Evolutionary conservation across 1,140 invertebrate species (phyloP).

Genomic region (Drosophila nikananu): DNA sequence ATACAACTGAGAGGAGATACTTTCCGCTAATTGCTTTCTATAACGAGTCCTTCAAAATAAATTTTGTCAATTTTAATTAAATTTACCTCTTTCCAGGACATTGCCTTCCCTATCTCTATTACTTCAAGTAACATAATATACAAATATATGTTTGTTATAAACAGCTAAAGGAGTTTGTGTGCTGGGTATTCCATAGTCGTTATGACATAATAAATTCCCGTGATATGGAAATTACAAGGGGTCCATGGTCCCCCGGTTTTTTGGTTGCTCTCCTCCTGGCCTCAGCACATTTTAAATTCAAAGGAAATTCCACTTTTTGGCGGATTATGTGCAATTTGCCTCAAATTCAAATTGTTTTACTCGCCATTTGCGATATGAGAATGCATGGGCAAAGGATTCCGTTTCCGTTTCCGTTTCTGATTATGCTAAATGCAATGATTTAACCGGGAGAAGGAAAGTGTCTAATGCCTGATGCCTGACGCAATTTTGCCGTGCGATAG

Average conservation of each 20-base stretch:
- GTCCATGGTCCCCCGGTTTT: slow-evolving; percentile 28
- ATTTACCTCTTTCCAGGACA: background rate
- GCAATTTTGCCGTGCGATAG: slow-evolving; percentile 16
- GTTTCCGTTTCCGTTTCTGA: slow-evolving; percentile 31
- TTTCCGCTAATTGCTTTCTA: background rate
- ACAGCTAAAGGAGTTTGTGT: background rate
- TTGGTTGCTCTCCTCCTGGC: slow-evolving; percentile 6
- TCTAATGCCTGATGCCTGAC: slow-evolving; percentile 8
- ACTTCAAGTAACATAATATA: background rate
- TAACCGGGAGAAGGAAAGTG: slow-evolving; percentile 6
- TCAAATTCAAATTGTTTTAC: slow-evolving; percentile 50
- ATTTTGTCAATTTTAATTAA: background rate
- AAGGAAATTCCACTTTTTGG: slow-evolving; percentile 51
- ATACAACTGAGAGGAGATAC: background rate
- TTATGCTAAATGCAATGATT: slow-evolving; percentile 47
- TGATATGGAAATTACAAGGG: slow-evolving; percentile 25
- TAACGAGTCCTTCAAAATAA: background rate
- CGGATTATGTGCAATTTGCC: slow-evolving; percentile 39
- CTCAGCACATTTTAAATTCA: slow-evolving; percentile 51
- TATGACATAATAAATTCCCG: background rate
- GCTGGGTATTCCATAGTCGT: background rate
- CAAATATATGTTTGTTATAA: background rate
- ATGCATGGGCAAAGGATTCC: slow-evolving; percentile 31
- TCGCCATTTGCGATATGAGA: slow-evolving; percentile 41
- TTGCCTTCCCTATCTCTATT: background rate